phyloP scores from a whole-genome alignment of 2,797 vertebrate species.

The Leptodactylus fallax region DNA sequence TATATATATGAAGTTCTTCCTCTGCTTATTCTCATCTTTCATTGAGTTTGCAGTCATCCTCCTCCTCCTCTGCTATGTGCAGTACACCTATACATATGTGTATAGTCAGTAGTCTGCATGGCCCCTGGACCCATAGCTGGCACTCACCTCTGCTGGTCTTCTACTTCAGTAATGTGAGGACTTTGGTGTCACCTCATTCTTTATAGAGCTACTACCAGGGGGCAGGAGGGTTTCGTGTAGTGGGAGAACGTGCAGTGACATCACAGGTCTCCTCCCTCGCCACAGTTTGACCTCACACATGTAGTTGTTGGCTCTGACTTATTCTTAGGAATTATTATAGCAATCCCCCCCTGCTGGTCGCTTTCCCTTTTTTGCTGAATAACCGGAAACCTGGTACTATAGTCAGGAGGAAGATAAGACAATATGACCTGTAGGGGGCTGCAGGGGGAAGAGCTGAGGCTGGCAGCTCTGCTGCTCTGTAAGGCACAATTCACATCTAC shows the following conservation, averaged over 20 bases:
- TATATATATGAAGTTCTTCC: too few species aligned
- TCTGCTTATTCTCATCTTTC: too few species aligned
- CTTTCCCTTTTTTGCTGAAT: slow-evolving; percentile 42
- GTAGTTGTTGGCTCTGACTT: background rate
- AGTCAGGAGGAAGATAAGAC: slow-evolving; percentile 39
- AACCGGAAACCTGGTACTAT: slow-evolving; percentile 37
- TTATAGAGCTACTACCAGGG: slow-evolving; percentile 32
- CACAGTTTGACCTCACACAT: background rate
- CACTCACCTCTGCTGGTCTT: slow-evolving; percentile 17
- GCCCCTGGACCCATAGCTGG: background rate
- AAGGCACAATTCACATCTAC: too few species aligned
- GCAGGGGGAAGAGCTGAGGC: background rate
- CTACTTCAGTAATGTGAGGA: background rate
- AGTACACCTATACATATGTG: too few species aligned
- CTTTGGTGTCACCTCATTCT: background rate
- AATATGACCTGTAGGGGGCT: background rate
- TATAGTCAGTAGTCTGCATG: too few species aligned
- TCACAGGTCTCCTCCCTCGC: slow-evolving; percentile 37
- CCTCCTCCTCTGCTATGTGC: too few species aligned
- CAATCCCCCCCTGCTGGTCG: slow-evolving; percentile 17
- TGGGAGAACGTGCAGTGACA: slow-evolving; percentile 19
- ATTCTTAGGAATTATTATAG: slow-evolving; percentile 28
- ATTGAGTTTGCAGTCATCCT: too few species aligned
- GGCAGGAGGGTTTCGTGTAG: slow-evolving; percentile 22
- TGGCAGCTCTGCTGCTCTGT: too few species aligned